Percentiles rank a stretch among this genome's conserved stretches.
Evolutionary conservation across 92 coral and sea anemone genomes (phyloP).

Genomic region (Hydrozoanthus gracilis): DNA sequence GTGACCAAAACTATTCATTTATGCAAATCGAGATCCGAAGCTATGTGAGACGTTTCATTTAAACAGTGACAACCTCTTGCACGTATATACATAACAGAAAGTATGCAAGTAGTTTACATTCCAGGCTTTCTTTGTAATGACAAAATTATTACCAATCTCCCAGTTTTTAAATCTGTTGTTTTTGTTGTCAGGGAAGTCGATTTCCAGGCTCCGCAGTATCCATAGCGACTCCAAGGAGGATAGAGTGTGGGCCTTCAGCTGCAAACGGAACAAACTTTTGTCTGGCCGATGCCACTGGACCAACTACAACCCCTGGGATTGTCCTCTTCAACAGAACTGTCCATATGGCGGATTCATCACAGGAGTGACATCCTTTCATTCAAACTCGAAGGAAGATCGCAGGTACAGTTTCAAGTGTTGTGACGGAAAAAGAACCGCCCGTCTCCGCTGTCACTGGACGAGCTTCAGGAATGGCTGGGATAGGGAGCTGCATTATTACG

Average conservation of each 20-base stretch:
- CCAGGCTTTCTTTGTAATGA: too few species aligned
- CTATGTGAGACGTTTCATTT: too few species aligned
- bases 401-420: slow-evolving; percentile 23
- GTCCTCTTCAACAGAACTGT: neutral
- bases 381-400: neutral
- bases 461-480: slow-evolving; percentile 26
- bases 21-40: too few species aligned
- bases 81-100: too few species aligned
- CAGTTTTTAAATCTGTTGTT: neutral
- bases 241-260: slow-evolving; percentile 37
- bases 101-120: too few species aligned
- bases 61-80: neutral
- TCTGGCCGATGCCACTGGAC: slow-evolving; percentile 37
- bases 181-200: slow-evolving; percentile 11
- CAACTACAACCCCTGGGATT: neutral
- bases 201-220: slow-evolving; percentile 25
- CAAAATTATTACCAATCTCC: neutral
- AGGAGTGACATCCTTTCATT: slow-evolving; percentile 8
- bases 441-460: slow-evolving; percentile 20
- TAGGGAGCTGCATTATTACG: slow-evolving; percentile 9
- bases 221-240: neutral
- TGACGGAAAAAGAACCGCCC: neutral
- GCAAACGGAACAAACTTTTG: neutral
- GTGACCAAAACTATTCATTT: too few species aligned
- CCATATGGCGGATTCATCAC: neutral